Evolutionary conservation across 2,113 vertebrate species (phyloP).

Genomic region (Istiophorus platypterus): DNA sequence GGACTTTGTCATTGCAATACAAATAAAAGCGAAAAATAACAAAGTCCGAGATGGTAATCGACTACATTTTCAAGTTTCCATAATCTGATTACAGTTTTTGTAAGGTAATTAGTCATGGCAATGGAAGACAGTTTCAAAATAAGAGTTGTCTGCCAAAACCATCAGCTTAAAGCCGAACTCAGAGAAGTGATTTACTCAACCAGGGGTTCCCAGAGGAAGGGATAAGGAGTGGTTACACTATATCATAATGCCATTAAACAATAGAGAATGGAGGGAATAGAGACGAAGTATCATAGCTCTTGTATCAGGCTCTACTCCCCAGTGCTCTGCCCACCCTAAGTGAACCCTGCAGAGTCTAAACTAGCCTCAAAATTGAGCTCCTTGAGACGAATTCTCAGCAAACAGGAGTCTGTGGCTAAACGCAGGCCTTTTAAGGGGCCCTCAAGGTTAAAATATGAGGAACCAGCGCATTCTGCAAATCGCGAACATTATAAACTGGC

Average conservation of each 20-base stretch:
- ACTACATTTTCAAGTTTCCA: neutral
- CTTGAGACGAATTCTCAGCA: neutral
- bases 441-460: neutral
- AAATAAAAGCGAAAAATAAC: neutral
- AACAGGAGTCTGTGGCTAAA: constrained; percentile 9
- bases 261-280: constrained; percentile 40
- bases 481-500: constrained; percentile 4
- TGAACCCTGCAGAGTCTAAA: neutral
- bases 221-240: constrained; percentile 21
- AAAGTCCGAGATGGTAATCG: neutral
- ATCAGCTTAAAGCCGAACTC: neutral
- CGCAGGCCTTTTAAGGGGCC: neutral
- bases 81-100: constrained; percentile 12
- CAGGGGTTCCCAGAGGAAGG: constrained; percentile 43
- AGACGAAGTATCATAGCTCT: constrained; percentile 38
- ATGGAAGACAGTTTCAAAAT: constrained; percentile 11
- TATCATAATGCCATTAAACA: constrained; percentile 51
- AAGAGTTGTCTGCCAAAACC: neutral
- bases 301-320: constrained; percentile 27
- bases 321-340: constrained; percentile 19
- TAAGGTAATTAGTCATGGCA: neutral
- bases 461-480: neutral
- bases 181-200: constrained; percentile 43
- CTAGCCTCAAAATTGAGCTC: constrained; percentile 5
- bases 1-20: neutral